Evolutionary conservation across 2,888 invertebrate species (phyloP).

Genomic region (Dexiosoma caninum): DNA sequence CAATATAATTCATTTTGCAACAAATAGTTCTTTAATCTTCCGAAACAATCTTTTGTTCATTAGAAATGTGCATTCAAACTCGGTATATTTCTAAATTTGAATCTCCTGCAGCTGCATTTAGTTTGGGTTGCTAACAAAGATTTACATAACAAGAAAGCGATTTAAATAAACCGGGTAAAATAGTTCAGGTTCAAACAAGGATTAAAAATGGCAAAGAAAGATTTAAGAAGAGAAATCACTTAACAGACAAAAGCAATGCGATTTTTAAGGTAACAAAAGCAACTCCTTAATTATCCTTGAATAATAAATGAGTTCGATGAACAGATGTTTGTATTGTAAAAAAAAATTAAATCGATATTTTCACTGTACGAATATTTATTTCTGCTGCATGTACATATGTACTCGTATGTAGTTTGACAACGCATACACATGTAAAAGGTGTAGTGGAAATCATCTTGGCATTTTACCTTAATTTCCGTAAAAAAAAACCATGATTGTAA

Average conservation of each 20-base stretch:
- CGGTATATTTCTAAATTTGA: no score
- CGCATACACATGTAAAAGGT: slow-evolving; percentile 14
- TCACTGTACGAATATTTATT: neutral
- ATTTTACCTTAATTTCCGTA: slow-evolving; percentile 54
- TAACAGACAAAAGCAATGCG: neutral
- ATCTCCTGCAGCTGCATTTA: neutral
- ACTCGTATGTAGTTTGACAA: no score
- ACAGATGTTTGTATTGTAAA: slow-evolving; percentile 17
- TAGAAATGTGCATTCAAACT: no score
- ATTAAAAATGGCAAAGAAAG: neutral
- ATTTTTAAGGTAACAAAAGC: neutral
- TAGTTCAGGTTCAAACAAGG: neutral
- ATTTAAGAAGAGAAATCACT: neutral
- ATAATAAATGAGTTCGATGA: slow-evolving; percentile 23
- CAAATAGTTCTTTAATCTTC: no score
- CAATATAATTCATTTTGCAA: no score
- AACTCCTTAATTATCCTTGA: slow-evolving; percentile 34
- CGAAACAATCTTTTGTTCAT: no score
- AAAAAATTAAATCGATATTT: slow-evolving; percentile 23
- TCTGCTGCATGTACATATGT: no score
- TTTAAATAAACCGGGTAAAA: neutral
- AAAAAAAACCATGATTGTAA: slow-evolving; percentile 59
- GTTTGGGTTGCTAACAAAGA: neutral
- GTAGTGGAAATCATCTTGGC: slow-evolving; percentile 53
- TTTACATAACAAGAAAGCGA: neutral